Base-by-base conservation (phyloP, 2,797 vertebrate species). In the Neosilurus mollespiculum region DNA sequence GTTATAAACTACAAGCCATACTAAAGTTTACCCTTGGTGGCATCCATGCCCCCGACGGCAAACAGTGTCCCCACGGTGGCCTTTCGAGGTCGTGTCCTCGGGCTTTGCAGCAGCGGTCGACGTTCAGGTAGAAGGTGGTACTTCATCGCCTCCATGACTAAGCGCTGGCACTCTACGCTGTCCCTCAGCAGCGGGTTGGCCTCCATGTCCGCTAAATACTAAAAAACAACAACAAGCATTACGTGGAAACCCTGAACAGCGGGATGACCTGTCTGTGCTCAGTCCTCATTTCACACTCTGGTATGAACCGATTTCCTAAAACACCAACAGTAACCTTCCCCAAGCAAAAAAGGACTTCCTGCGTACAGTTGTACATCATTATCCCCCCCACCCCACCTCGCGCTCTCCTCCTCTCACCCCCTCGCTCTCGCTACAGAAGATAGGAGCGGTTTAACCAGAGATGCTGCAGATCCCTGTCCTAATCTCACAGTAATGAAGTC, bases 131-230 rank as follows among this genome's bases (percentile, higher is more conserved):
- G 90, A 88, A 99, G 94, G 91, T 99, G 98, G 93, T 99, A 99
- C 91, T 99, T 99, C 98, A 99, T 99, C 80, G 96, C 98, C 92
- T 99, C 98, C 97, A 99, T 98, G 86, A 99, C 95, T 78, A 99
- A 95, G 83, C 97, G 96, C 90, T 99, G 98, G 93, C 98, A 98
- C 89, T 98, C 97, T 85, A 99, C 96, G 81, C 96, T 98, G 92
- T 98, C 96, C 80, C 96, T 93, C 75, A 99, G 96, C 83, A 98
- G 94, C 69, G 92, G 88, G 86, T 97, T 97, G 83, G 95, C 96
- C 94, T 99, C 98, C 93, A 99, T 94, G 90, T 99, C 96, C 81
- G 95, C 97, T 89, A 98, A 92, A 91, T 96, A 97, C 97, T 98
- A 89, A 70, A 90, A 26, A 22, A 78, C 20, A 24, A 37, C 0